Conservation (phyloP, 2,113 vertebrate species). For the Dolichallabes microphthalmus region DNA sequence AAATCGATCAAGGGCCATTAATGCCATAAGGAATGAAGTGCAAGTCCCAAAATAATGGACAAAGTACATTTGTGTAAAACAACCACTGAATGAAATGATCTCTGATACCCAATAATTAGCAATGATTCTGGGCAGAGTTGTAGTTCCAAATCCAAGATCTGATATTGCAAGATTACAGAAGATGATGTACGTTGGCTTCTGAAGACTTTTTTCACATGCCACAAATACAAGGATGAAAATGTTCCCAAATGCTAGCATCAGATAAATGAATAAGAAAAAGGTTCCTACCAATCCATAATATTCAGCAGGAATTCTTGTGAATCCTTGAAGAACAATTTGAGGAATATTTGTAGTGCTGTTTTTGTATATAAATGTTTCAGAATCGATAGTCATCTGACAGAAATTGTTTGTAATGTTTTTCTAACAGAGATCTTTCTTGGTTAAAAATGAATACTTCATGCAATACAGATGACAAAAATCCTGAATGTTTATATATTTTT, state of each 20-base stretch:
- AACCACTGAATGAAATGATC: too few relatives aligned
- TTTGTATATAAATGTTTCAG: neutral
- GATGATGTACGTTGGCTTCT: slow-evolving; percentile 52
- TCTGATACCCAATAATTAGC: neutral
- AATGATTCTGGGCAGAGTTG: slow-evolving; percentile 39
- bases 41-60: too few relatives aligned
- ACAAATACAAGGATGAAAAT: slow-evolving; percentile 43
- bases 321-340: slow-evolving; percentile 31
- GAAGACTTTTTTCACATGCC: slow-evolving; percentile 39
- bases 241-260: slow-evolving; percentile 39
- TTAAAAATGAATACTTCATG: neutral
- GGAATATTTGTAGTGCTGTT: too few relatives aligned
- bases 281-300: slow-evolving; percentile 33
- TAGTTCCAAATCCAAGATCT: slow-evolving; percentile 45
- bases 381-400: too few relatives aligned
- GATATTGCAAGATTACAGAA: slow-evolving; percentile 50
- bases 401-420: too few relatives aligned
- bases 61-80: too few relatives aligned
- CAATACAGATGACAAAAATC: neutral
- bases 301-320: slow-evolving; percentile 44
- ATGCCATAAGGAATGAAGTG: too few relatives aligned
- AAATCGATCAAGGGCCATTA: too few relatives aligned
- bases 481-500: too few relatives aligned
- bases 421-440: neutral
- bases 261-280: slow-evolving; percentile 41